A percentile compares a stretch with the other conserved stretches of the same genome.
Evolutionary conservation across 2,797 vertebrate genomes (phyloP).

Genomic region (Paratrypauchen microcephalus): DNA sequence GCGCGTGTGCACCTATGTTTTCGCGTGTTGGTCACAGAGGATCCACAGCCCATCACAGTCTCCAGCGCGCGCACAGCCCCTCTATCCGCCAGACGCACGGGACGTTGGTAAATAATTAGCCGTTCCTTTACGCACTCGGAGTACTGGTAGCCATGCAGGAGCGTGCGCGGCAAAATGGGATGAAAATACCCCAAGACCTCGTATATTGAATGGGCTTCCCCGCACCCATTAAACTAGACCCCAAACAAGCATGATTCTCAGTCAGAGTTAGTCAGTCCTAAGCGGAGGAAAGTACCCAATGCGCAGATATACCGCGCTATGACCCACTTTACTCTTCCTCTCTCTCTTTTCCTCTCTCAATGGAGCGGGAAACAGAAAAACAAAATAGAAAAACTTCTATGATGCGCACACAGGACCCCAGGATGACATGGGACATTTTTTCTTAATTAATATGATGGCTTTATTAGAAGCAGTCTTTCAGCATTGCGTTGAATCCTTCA

Average conservation of each 20-base stretch:
- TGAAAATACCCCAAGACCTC: slow-evolving; percentile 18
- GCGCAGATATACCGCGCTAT: slow-evolving; percentile 34
- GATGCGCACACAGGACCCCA: neutral
- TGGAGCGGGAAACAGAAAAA: slow-evolving; percentile 5
- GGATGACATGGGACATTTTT: neutral
- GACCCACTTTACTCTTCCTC: slow-evolving; percentile 51
- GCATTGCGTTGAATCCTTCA: slow-evolving; percentile 36
- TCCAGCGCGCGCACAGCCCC: slow-evolving; percentile 45
- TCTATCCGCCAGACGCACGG: slow-evolving; percentile 38
- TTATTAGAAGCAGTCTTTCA: neutral
- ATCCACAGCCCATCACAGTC: slow-evolving; percentile 35
- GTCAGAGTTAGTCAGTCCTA: neutral
- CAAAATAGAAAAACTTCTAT: slow-evolving; percentile 12
- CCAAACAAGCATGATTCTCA: slow-evolving; percentile 15
- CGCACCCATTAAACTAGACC: slow-evolving; percentile 24
- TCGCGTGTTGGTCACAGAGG: slow-evolving; percentile 26
- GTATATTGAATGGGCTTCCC: slow-evolving; percentile 23
- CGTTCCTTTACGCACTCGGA: slow-evolving; percentile 48
- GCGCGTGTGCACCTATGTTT: slow-evolving; percentile 21
- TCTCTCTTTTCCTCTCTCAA: slow-evolving; percentile 13
- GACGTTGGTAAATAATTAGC: slow-evolving; percentile 31
- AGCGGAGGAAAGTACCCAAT: slow-evolving; percentile 10
- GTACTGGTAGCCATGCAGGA: slow-evolving; percentile 44
- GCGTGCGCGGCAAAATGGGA: slow-evolving; percentile 26
- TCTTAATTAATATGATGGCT: neutral